Base-by-base conservation (phyloP, 2,888 invertebrate genomes). In the Lithophane semibrunnea region DNA sequence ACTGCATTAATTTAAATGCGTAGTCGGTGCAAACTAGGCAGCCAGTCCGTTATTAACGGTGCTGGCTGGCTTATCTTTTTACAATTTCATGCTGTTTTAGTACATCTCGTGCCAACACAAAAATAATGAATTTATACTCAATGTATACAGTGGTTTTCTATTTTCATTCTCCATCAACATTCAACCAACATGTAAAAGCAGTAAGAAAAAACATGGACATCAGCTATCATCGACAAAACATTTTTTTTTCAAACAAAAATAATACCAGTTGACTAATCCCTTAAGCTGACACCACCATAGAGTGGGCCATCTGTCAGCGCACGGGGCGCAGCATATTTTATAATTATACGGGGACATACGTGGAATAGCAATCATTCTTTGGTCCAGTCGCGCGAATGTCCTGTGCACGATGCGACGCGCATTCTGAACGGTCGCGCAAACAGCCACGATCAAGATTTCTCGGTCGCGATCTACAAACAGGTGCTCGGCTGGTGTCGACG, bases 401-500 rank as follows among this genome's bases (percentile, higher is more conserved):
- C 92, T 91, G 92, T 86, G 89, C 80, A 86, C 91, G 90, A 95
- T 94, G 94, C 91, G 93, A 85, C 85, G 79, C 88, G 95, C 93
- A 96, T 96, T 79, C 88, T 88, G 91, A 94, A 94, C 92, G 91
- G 89, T 90, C 87, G 79, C 75, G 89, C 86, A 90, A 89, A 90
- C 87, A 71, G 71, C 87, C 86, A 91, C 88, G 89, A 94, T 94
- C 93, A 93, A 94, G 94, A 95, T 95, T 93, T 92, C 92, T 94
- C 92, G 94, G 92, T 92, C 94, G 93, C 93, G 94, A 94, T 95
- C 94, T 93, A 94, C 91, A 94, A 95, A 95, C 95, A 95, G 95
- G 95, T 95, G 95, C 92, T 88, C 75, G 81, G 67, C 83, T 86
- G 84, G 81, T 86, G 88, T 88, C 82, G 89, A 88, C 88, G 86